phyloP scores from a whole-genome alignment of 2,797 vertebrate species.

The Galaxias olidus region DNA sequence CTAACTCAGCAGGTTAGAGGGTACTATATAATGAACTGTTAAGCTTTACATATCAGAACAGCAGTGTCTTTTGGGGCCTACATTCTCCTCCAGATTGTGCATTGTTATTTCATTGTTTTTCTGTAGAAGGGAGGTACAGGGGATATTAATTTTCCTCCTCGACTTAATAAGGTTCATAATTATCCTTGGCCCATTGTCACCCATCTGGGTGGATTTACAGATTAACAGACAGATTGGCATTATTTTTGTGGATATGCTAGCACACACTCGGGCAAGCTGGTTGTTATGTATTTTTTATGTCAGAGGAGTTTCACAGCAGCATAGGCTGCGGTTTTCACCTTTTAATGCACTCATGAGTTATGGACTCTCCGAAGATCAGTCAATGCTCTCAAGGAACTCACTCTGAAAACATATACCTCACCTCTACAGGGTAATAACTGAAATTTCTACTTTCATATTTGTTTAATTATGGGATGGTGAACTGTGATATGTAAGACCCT shows the following conservation, averaged over 20 bases:
- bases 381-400: too few species aligned
- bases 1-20: constrained; percentile 45
- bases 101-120: too few species aligned
- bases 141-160: constrained; percentile 60
- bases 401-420: too few species aligned
- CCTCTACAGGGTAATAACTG: too few species aligned
- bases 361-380: neutral
- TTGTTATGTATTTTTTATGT: constrained; percentile 61
- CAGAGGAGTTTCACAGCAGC: constrained; percentile 54
- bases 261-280: constrained; percentile 28
- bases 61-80: constrained; percentile 27
- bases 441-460: too few species aligned
- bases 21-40: constrained; percentile 52
- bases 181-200: constrained; percentile 38
- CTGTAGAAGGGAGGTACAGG: constrained; percentile 36
- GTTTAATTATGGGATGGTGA: too few species aligned
- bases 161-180: constrained; percentile 66
- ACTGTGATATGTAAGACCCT: too few species aligned
- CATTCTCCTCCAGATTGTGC: constrained; percentile 49
- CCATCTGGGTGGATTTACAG: constrained; percentile 49
- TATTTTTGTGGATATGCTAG: constrained; percentile 47
- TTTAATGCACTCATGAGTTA: neutral
- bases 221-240: constrained; percentile 68
- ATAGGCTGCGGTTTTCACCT: constrained; percentile 9
- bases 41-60: constrained; percentile 46